These are phyloP conservation scores for Hemistola chrysoprasaria DNA, from an alignment of 2,888 invertebrate species.

Conservation along the genomic window DNA sequence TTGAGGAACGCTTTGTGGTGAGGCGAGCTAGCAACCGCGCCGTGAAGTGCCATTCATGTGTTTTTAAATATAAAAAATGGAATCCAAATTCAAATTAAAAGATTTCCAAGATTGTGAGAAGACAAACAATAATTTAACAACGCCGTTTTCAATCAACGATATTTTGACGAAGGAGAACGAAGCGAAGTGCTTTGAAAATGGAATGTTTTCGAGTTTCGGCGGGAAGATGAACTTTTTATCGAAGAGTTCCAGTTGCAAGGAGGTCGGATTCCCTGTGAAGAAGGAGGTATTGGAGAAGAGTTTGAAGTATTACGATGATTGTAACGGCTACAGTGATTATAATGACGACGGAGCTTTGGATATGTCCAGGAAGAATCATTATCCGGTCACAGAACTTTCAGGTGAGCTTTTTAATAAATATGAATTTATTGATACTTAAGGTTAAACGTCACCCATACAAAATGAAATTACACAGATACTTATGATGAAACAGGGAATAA, in stretches of 20 bases:
- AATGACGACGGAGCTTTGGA: constrained; percentile 71
- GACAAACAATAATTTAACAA: constrained; percentile 72
- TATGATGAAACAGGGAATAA: no score
- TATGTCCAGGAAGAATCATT: constrained; percentile 74
- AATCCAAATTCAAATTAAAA: constrained; percentile 68
- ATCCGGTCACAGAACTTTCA: constrained; percentile 73
- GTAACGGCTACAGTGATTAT: constrained; percentile 61
- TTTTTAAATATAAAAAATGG: constrained; percentile 57
- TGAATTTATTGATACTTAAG: no score
- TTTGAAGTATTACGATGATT: constrained; percentile 70
- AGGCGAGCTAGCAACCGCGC: constrained; percentile 59
- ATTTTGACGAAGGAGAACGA: constrained; percentile 84
- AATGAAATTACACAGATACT: no score
- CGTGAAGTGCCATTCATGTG: constrained; percentile 56
- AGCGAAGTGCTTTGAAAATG: constrained; percentile 69
- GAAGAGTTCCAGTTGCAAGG: constrained; percentile 51
- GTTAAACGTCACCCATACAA: no score
- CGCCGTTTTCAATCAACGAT: constrained; percentile 89
- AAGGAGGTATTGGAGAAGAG: constrained; percentile 66
- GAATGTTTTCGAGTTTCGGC: constrained; percentile 66
- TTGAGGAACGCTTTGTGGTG: constrained; percentile 76
- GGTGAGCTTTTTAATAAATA: constrained; percentile 40
- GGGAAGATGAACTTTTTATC: constrained; percentile 62
- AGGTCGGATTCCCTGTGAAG: constrained; percentile 49
- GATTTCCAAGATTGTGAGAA: constrained; percentile 72